Evolutionary conservation across 2,797 vertebrate species (phyloP).

Genomic region (Bovichtus variegatus): DNA sequence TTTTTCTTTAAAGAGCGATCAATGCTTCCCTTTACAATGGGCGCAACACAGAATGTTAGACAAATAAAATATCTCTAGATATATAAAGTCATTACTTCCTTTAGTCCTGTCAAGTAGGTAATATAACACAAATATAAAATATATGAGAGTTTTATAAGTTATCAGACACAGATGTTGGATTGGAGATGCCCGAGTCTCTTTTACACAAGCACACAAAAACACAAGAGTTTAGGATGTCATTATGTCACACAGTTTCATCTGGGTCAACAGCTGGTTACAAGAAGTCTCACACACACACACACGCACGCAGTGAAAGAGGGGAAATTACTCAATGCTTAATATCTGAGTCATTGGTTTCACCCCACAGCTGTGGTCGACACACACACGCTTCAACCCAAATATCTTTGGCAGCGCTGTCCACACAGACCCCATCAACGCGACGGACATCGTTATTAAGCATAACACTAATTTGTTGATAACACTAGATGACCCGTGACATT

Average conservation of each 20-base stretch:
- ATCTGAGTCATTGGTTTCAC: slow-evolving; percentile 61
- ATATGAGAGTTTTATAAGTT: not conserved
- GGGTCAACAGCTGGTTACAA: slow-evolving; percentile 63
- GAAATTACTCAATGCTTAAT: slow-evolving; percentile 53
- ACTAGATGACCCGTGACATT: slow-evolving; percentile 32
- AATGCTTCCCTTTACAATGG: not conserved
- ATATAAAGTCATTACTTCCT: not conserved
- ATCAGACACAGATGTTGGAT: slow-evolving; percentile 26
- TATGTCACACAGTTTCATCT: slow-evolving; percentile 53
- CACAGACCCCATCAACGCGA: slow-evolving; percentile 48
- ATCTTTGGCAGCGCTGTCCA: slow-evolving; percentile 64
- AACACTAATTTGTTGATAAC: slow-evolving; percentile 60
- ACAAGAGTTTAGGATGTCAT: slow-evolving; percentile 43
- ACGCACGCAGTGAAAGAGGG: not conserved
- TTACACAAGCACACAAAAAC: slow-evolving; percentile 42
- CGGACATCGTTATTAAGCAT: slow-evolving; percentile 30
- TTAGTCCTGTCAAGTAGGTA: not conserved
- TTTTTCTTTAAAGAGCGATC: not conserved
- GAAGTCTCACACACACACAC: not conserved
- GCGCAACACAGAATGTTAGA: not conserved
- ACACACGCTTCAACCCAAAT: slow-evolving; percentile 72
- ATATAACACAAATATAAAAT: slow-evolving; percentile 14
- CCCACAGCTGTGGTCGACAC: slow-evolving; percentile 65
- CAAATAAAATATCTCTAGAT: slow-evolving; percentile 6
- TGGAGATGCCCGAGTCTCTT: slow-evolving; percentile 1